Conservation (phyloP, 2,797 vertebrate genomes). For the Lepidocolaptes lacrymiger region DNA sequence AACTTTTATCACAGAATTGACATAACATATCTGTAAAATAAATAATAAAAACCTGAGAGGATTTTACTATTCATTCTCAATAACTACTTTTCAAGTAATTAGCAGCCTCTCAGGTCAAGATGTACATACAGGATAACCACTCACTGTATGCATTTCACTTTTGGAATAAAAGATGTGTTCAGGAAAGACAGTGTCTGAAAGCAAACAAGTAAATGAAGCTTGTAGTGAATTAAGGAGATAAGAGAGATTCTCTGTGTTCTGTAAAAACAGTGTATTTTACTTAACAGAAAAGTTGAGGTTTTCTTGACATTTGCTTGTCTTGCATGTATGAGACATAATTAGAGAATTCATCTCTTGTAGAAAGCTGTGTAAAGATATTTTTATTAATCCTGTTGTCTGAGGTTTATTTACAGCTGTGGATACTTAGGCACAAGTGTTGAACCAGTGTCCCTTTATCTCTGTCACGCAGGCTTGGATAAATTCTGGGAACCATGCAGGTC, state of each 20-base stretch:
- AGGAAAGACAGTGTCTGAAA: not conserved
- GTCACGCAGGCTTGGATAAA: not conserved
- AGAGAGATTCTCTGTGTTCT: not conserved
- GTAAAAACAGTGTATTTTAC: not conserved
- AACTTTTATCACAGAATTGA: not conserved
- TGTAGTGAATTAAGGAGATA: not conserved
- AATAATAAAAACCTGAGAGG: not conserved
- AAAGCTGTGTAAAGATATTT: not conserved
- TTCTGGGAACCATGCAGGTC: accelerated
- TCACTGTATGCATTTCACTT: not conserved
- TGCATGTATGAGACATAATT: not conserved
- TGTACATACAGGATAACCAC: not conserved
- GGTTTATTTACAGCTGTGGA: not conserved
- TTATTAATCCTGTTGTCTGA: not conserved
- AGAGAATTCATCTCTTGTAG: not conserved
- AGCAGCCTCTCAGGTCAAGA: not conserved
- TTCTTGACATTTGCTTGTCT: not conserved
- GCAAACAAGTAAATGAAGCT: not conserved
- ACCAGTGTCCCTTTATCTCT: not conserved
- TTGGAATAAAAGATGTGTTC: not conserved
- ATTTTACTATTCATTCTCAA: not conserved
- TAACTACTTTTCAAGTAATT: not conserved
- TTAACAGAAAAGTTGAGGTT: not conserved
- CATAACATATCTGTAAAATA: not conserved
- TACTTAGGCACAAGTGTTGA: not conserved